These are phyloP conservation scores for Cyprinodon diabolis DNA, from an alignment of 2,797 vertebrate genomes.

Conservation along the genomic window DNA sequence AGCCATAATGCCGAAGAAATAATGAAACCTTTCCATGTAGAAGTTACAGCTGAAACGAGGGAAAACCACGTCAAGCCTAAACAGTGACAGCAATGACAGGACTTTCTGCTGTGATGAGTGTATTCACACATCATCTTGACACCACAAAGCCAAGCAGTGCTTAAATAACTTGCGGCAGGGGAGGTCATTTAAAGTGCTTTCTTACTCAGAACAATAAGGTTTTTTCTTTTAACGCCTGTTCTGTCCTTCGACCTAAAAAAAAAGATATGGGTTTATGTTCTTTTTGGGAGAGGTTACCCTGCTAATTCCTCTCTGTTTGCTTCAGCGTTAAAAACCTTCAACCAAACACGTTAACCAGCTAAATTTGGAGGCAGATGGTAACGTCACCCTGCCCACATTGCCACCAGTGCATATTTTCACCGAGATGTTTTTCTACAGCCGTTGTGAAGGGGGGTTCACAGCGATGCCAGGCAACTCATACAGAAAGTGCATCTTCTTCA, in stretches of 20 bases:
- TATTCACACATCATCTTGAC: slow-evolving; percentile 70
- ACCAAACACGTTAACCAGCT: not conserved
- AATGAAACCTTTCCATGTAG: slow-evolving; percentile 66
- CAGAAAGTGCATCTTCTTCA: not conserved
- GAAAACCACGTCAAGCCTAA: slow-evolving; percentile 37
- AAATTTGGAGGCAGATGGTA: not conserved
- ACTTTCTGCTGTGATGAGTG: slow-evolving; percentile 60
- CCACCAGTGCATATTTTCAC: not conserved
- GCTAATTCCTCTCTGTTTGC: not conserved
- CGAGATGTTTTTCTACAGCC: not conserved
- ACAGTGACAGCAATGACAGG: slow-evolving; percentile 48
- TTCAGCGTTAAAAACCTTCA: not conserved
- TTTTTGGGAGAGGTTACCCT: slow-evolving; percentile 29
- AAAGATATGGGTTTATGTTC: slow-evolving; percentile 69
- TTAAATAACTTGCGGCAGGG: slow-evolving; percentile 51
- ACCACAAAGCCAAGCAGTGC: slow-evolving; percentile 53
- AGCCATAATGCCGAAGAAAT: slow-evolving; percentile 77
- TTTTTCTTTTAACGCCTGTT: slow-evolving; percentile 54
- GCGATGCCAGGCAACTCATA: not conserved
- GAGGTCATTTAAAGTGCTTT: slow-evolving; percentile 65
- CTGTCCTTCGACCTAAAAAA: slow-evolving; percentile 55
- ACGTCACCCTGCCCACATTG: not conserved
- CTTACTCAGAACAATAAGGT: slow-evolving; percentile 58
- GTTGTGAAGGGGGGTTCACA: not conserved
- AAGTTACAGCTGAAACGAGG: slow-evolving; percentile 68